A percentile compares a stretch with the other conserved stretches of the same genome.
Evolutionary conservation across 2,797 vertebrate species (phyloP).

Genomic region (Acropternis orthonyx): DNA sequence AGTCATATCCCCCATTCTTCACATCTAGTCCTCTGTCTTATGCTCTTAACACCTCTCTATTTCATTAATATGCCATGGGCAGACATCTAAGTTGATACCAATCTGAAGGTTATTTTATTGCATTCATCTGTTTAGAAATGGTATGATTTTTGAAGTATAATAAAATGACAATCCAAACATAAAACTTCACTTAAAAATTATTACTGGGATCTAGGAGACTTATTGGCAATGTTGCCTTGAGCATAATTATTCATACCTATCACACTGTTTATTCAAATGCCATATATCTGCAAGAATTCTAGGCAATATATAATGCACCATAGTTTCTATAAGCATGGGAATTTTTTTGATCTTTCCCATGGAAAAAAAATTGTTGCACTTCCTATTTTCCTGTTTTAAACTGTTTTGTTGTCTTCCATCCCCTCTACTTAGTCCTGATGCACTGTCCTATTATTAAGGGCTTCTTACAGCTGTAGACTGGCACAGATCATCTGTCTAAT

Average conservation of each 20-base stretch:
- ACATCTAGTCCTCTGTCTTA: background rate
- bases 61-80: background rate
- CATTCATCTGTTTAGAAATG: background rate
- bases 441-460: background rate
- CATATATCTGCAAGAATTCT: background rate
- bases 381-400: background rate
- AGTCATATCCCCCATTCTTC: background rate
- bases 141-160: background rate
- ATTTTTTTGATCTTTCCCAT: background rate
- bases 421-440: background rate
- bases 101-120: background rate
- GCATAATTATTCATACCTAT: background rate
- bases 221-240: background rate
- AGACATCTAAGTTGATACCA: background rate
- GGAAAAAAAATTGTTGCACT: background rate
- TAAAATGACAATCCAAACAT: background rate
- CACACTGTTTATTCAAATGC: background rate
- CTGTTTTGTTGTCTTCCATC: background rate
- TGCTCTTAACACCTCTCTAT: background rate
- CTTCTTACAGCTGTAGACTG: background rate
- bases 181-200: background rate
- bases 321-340: rapidly evolving
- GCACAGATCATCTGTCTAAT: background rate
- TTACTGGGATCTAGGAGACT: background rate
- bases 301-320: background rate